Evolutionary conservation across 2,113 vertebrate genomes (phyloP), one percentile per base, ranked within the genome.

Genomic region (Ochotona princeps): DNA sequence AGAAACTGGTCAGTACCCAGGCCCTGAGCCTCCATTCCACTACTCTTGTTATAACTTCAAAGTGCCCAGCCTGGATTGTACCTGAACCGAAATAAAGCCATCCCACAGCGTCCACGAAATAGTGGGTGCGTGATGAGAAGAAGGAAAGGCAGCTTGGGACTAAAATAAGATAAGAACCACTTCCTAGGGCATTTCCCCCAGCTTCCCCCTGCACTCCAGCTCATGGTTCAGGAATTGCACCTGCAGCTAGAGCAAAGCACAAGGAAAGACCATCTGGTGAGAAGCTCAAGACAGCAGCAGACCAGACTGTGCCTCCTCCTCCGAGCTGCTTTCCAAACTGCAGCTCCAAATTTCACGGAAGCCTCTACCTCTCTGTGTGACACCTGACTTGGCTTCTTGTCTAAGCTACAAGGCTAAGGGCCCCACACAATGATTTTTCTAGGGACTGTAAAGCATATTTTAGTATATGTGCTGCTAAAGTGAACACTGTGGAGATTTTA

Each of bases 41-140:
- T 18, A 2, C 17, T 92, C 81, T 87, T 88, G 11, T 57, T 96
- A 72, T 78, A 80, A 96, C 60, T 96, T 60, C 54, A 79, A 57
- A 70, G n/a, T 78, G 72, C 91, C 81, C 73, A 88, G 79, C 66
- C 47, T 86, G 61, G 35, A 51, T 88, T 32, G 30, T 63, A 66
- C 5, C 54, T 63, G 38, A 94, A 80, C 54, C 44, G 72, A 94
- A 93, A 86, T 87, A 93, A 93, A 73, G 17, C 20, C 60, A 70
- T 73, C 54, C 44, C 26, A 26, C 4, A 12, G 38, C 44, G 91
- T 28, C 3, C 26, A 90, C 76, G 61, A 66, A 83, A 75, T 18
- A 87, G 61, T 51, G 60, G n/a, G 79, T 51, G 8, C 18, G 90
- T 15, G 35, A 76, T 80, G 70, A 67, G 51, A 91, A 35, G 65